Evolutionary conservation across 2,888 invertebrate species (phyloP).

Genomic region (Orgyia antiqua): DNA sequence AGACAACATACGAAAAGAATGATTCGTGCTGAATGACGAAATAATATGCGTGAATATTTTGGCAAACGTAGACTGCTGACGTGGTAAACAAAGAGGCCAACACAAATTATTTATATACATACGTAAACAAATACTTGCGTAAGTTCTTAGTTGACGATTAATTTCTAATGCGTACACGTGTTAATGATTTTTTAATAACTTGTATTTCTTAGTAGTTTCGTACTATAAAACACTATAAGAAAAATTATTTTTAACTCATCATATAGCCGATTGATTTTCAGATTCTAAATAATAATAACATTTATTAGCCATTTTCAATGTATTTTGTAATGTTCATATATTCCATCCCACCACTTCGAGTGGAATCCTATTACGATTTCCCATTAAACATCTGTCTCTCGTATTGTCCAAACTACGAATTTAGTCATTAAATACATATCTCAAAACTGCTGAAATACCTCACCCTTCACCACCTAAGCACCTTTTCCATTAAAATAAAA

Average conservation of each 20-base stretch:
- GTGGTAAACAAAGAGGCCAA: constrained; percentile 23
- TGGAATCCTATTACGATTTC: too few species aligned
- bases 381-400: too few species aligned
- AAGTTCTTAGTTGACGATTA: constrained; percentile 9
- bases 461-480: too few species aligned
- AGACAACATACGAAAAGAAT: too few species aligned
- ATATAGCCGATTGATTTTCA: neutral
- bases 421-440: too few species aligned
- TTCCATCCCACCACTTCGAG: too few species aligned
- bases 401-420: too few species aligned
- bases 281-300: neutral
- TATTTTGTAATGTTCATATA: too few species aligned
- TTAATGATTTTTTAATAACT: neutral
- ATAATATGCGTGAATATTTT: constrained; percentile 28
- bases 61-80: constrained; percentile 20
- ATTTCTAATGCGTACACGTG: constrained; percentile 1
- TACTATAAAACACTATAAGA: neutral
- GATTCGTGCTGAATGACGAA: too few species aligned
- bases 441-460: too few species aligned
- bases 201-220: neutral
- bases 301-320: neutral
- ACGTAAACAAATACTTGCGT: constrained; percentile 12
- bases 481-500: too few species aligned
- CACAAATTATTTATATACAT: constrained; percentile 9
- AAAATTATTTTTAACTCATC: neutral